phyloP scores from a whole-genome alignment of 2,888 invertebrate genomes.

The Lysandra bellargus region DNA sequence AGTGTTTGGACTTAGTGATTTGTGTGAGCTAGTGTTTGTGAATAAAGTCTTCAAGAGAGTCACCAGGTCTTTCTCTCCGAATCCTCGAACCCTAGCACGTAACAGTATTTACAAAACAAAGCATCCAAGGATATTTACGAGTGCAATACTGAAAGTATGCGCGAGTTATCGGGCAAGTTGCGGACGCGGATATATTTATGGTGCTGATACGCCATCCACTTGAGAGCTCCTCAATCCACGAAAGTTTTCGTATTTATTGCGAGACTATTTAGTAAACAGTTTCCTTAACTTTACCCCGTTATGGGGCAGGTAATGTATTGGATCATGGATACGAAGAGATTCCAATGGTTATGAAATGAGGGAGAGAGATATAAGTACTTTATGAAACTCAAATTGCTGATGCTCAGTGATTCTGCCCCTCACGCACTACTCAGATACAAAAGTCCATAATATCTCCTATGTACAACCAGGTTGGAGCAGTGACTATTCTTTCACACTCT shows the following conservation, averaged over 20 bases:
- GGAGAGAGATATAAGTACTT: not conserved
- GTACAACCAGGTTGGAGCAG: too few species aligned
- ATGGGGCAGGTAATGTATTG: not conserved
- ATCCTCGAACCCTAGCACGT: too few species aligned
- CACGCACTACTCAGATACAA: too few species aligned
- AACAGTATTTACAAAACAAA: not conserved
- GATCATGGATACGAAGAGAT: not conserved
- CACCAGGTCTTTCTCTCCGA: too few species aligned
- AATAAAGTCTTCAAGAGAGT: too few species aligned
- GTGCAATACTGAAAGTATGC: not conserved
- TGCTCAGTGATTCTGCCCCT: too few species aligned
- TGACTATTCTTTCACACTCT: too few species aligned
- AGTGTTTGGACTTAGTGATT: too few species aligned
- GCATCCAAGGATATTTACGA: not conserved
- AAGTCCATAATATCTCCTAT: too few species aligned
- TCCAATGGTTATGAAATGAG: not conserved
- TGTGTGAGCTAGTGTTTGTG: too few species aligned
- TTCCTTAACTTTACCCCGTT: not conserved
- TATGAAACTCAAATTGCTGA: not conserved
- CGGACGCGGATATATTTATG: constrained; percentile 12
- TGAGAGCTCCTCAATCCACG: constrained; percentile 4
- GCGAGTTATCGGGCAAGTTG: not conserved
- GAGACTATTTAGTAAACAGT: constrained; percentile 16
- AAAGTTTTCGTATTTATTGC: constrained; percentile 19
- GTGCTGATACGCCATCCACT: constrained; percentile 13